Base-by-base conservation (phyloP, 2,888 invertebrate genomes). In the Euzophera pinguis region DNA sequence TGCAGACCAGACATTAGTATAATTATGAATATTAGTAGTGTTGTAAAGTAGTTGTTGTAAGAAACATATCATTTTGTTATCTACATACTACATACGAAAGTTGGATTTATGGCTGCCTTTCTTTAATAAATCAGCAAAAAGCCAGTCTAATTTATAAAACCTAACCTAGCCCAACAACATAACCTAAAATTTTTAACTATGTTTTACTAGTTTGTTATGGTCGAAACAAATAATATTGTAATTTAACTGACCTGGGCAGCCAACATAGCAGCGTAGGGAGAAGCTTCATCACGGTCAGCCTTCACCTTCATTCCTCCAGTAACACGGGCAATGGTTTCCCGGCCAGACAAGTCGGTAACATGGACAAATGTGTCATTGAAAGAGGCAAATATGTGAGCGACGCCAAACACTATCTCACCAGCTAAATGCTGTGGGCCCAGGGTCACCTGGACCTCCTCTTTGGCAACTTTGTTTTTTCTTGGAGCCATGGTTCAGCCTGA, bases 341-440 rank as follows among this genome's bases (percentile, higher is more conserved):
- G 95, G 67, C 99, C 99, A 55, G 99, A 99, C 73, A 99, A 92
- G 91, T 99, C 99, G 12, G 99, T 99, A 59, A 99, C 98, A 91
- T 99, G 99, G 47, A 99, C 99, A 84, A 99, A 99, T 51, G 99
- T 99, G 86, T 99, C 99, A 81, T 99, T 99, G 93, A 99, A 99
- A 69, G 98, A 99, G 65, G 99, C 99, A 81, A 97, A 99, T 78
- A 99, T 99, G 91, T 99, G 99, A 58, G 99, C 99, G 14, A 99
- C 99, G 55, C 99, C 99, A 80, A 99, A 99, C 55, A 99, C 98
- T 69, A 95, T 95, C 91, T 99, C 99, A 61, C 99, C 99, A 80
- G 98, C 98, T 66, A 97, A 95, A 47, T 98, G 98, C 91, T 98
- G 98, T 50, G 98, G 98, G 62, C 98, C 98, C 59, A 99, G 93